phyloP scores from a whole-genome alignment of 2,113 vertebrate species.

The Periophthalmodon schlosseri region DNA sequence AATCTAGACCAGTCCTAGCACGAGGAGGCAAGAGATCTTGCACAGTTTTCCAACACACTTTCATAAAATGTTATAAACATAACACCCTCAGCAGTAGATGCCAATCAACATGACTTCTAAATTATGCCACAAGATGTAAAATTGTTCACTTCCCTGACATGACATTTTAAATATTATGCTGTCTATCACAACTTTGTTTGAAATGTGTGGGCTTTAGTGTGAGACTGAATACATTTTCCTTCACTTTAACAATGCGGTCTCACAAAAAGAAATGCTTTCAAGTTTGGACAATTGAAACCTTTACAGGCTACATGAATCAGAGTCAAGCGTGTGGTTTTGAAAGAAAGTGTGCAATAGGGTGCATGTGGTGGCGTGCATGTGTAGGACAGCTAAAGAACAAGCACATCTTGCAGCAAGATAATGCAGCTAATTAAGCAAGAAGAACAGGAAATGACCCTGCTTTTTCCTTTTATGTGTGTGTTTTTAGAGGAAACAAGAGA shows the following conservation, averaged over 20 bases:
- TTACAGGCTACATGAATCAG: slow-evolving; percentile 24
- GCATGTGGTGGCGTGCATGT: slow-evolving; percentile 36
- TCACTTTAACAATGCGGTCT: slow-evolving; percentile 7
- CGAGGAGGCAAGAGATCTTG: slow-evolving; percentile 24
- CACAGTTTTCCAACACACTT: slow-evolving; percentile 37
- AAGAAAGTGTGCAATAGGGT: slow-evolving; percentile 33
- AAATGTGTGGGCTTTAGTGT: not conserved
- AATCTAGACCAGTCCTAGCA: not conserved
- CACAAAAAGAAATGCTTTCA: slow-evolving; percentile 19
- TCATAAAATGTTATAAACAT: slow-evolving; percentile 19
- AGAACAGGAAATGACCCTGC: slow-evolving; percentile 42
- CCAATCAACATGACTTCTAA: slow-evolving; percentile 1
- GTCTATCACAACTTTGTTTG: not conserved
- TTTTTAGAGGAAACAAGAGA: slow-evolving; percentile 14
- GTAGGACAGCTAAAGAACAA: slow-evolving; percentile 15
- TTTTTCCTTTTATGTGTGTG: not conserved
- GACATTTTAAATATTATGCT: not conserved
- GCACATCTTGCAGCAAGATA: too few species aligned
- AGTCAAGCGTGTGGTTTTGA: slow-evolving; percentile 24
- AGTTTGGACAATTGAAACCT: slow-evolving; percentile 22
- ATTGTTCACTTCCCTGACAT: not conserved
- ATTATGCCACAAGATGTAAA: not conserved
- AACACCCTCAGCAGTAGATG: slow-evolving; percentile 7
- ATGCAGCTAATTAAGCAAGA: slow-evolving; percentile 11
- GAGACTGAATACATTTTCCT: not conserved